Conservation (phyloP, 64 coral and sea anemone genomes). For the Platygyra sinensis region DNA sequence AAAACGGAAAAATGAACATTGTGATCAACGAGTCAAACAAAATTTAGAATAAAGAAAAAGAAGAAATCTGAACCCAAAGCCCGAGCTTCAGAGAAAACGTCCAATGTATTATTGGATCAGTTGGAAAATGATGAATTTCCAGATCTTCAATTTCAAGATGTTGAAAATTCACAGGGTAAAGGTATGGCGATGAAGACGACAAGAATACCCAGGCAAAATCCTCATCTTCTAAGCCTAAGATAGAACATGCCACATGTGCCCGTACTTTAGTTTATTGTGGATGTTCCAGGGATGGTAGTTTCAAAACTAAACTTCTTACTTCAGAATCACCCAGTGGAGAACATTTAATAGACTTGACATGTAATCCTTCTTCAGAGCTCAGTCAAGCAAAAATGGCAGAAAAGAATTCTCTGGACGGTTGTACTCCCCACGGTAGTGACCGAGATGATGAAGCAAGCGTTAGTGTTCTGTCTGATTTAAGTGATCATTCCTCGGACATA, state of each 20-base stretch:
- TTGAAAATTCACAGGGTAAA: not conserved
- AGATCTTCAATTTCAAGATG: not conserved
- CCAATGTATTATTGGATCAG: not conserved
- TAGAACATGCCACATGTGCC: not conserved
- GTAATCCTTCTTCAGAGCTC: not conserved
- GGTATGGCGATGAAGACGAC: not conserved
- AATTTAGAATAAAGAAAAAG: slow-evolving; percentile 88
- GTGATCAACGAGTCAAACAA: slow-evolving; percentile 82
- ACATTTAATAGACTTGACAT: not conserved
- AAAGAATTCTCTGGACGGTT: not conserved
- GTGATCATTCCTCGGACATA: slow-evolving; percentile 26
- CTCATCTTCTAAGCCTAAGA: not conserved
- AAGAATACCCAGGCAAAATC: not conserved
- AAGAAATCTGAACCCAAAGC: slow-evolving; percentile 4
- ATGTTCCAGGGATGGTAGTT: not conserved
- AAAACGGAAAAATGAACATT: slow-evolving; percentile 56
- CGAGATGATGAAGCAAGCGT: slow-evolving; percentile 19
- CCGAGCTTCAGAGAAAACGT: not conserved
- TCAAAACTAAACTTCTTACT: not conserved
- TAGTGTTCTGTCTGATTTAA: slow-evolving; percentile 36
- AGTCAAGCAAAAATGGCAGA: not conserved
- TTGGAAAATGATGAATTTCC: not conserved
- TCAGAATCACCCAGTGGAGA: not conserved
- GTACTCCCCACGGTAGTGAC: not conserved
- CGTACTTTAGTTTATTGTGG: not conserved